A percentile compares a stretch with the other conserved stretches of the same genome.
Conservation (phyloP, 2,113 vertebrate species). For the Mellivora capensis region DNA sequence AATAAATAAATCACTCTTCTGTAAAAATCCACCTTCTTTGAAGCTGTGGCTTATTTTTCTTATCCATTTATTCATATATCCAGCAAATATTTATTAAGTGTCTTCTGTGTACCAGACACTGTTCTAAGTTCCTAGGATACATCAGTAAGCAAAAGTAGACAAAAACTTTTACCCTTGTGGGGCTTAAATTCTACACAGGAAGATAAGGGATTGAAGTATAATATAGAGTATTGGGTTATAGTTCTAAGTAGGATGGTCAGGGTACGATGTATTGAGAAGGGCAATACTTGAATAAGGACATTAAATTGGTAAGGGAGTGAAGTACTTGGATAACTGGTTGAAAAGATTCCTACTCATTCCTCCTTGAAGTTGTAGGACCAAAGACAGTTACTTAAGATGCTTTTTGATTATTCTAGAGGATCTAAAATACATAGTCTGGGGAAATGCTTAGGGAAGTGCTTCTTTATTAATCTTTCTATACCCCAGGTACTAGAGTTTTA, state of each 20-base stretch:
- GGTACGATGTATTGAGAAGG: not conserved
- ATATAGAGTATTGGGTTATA: not conserved
- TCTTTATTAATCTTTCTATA: not conserved
- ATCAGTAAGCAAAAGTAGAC: not conserved
- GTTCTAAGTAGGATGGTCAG: not conserved
- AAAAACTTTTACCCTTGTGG: not conserved
- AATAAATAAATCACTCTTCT: not conserved
- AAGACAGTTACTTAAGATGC: not conserved
- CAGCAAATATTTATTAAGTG: not conserved
- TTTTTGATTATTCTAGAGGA: not conserved
- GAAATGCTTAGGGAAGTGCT: not conserved
- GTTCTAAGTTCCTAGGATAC: not conserved
- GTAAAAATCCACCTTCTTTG: not conserved
- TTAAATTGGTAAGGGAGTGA: not conserved
- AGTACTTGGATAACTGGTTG: not conserved
- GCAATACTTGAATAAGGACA: not conserved
- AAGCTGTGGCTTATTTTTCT: not conserved
- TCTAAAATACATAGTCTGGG: not conserved
- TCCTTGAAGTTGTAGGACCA: not conserved
- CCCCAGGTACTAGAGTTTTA: not conserved
- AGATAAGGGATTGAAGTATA: not conserved
- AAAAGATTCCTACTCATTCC: not conserved
- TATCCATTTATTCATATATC: not conserved
- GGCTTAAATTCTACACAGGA: not conserved
- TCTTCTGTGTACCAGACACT: not conserved